phyloP scores from a whole-genome alignment of 2,888 invertebrate species.

The Morpho deidamia region DNA sequence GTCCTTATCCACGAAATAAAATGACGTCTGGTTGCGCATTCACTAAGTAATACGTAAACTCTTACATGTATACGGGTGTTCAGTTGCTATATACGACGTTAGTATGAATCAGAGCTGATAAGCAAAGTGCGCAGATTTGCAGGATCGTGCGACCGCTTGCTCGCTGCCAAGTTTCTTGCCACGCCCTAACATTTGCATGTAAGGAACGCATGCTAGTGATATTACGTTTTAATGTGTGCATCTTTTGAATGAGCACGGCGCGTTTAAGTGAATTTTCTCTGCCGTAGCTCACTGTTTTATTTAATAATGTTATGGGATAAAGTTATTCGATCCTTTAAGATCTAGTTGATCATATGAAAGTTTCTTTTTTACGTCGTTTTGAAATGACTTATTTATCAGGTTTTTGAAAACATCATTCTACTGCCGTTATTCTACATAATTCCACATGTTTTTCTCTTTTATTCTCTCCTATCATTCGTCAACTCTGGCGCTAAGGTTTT shows the following conservation, averaged over 20 bases:
- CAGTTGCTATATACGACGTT: constrained; percentile 39
- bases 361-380: no score
- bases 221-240: constrained; percentile 37
- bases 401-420: no score
- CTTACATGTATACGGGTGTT: constrained; percentile 33
- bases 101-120: constrained; percentile 72
- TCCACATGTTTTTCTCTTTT: no score
- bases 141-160: constrained; percentile 51
- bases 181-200: constrained; percentile 66
- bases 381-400: no score
- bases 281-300: constrained; percentile 2
- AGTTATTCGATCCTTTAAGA: no score
- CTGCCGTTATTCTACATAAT: no score
- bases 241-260: constrained; percentile 23
- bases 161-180: constrained; percentile 67
- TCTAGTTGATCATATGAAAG: no score
- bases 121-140: constrained; percentile 66
- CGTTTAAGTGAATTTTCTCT: constrained; percentile 24
- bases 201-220: constrained; percentile 43
- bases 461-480: no score
- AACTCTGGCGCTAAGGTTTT: no score
- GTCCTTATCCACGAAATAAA: constrained; percentile 64
- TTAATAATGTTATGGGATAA: not conserved
- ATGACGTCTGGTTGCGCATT: constrained; percentile 51
- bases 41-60: constrained; percentile 51